Evolutionary conservation across 2,113 vertebrate species (phyloP), one percentile per base, ranked within the genome.

Genomic region (Onychostoma macrolepis): DNA sequence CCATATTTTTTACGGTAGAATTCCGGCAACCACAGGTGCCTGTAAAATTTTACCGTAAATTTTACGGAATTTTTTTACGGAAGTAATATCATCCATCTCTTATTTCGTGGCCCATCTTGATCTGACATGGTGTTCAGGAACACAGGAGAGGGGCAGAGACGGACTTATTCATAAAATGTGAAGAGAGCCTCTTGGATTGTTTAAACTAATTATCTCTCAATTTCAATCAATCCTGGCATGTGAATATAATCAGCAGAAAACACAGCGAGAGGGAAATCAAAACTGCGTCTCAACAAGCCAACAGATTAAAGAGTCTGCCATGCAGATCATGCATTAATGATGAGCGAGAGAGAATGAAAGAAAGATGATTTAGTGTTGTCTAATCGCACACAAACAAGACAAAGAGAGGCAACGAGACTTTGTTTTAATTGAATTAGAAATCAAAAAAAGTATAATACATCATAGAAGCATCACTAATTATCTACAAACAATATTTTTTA

Each of bases 151-250:
- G 53, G 33, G 36, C 10, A 30, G 13, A 53, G 28, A 45, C 6
- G 28, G 50, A 30, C 13, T 72, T 26, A 36, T 84, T 58, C 21
- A 48, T 26, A 48, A 56, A 58, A 26, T 26, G 21, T 6, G 69
- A 63, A 36, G 19, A 76, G 63, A 63, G 28, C 43, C 36, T 58
- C 61, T 71, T 61, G 28, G 30, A 83, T 72, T 77, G 63, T 85
- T 90, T 85, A 71, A 83, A 85, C 80, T 65, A 86, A 86, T 90
- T 90, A 89, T 86, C 69, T 87, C 88, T 88, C 81, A 69, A 48
- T 88, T 86, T 87, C 86, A 86, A 85, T 89, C 71, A 88, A 78
- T 81, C 38, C 43, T 36, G 82, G 80, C 56, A 65, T 75, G 56
- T 72, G 85, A 79, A 88, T 79, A 77, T 74, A 86, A 87, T 87